Evolutionary conservation across 2,888 invertebrate genomes (phyloP), one percentile per base, ranked within the genome.

Genomic region (Drosophila robusta): DNA sequence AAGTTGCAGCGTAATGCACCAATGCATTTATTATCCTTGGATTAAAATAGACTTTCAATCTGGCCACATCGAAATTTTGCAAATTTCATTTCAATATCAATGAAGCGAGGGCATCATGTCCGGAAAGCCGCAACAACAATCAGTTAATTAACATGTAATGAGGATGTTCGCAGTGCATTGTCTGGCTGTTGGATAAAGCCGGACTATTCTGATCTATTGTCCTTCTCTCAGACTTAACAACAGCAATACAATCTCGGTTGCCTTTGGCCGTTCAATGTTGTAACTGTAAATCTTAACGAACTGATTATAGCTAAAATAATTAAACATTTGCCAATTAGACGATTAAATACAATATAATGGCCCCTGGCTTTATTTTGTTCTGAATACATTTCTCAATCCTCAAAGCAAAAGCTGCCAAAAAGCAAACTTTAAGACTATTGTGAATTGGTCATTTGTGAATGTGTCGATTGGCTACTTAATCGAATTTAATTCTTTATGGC

Each of bases 11-110:
- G 80, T 70, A 75, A 80, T 71, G 70, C 61, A 61, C 64, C 64
- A 81, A 45, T 77, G 77, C 66, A 64, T 58, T 77, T 62, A 79
- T 75, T 68, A 73, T 54, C 67, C 70, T 54, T 63, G 65, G 51
- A 56, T 68, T 72, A 62, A 72, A 49, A 32, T 41, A 22, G 41
- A 47, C 36, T 39, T 11, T 29, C 38, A 11, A 11, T 34, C 26
- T 24, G 47, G 36, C 26, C 60, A 29, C 9, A 8, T 12, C 6
- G 7, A 62, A 36, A 36, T 44, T 11, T 29, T 34, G 12, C 34
- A 34, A 34, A 4, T 12, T 34, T 8, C 36, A 34, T 36, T 22
- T 14, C 6, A 9, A 26, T 16, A 36, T 50, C 32, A 62, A 34
- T 51, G 18, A 18, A 50, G 7, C 44, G 38, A 45, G 11, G 32